These are phyloP conservation scores for Branchinecta sandiegonensis DNA, from an alignment of 2,888 invertebrate species.

Conservation along the genomic window DNA sequence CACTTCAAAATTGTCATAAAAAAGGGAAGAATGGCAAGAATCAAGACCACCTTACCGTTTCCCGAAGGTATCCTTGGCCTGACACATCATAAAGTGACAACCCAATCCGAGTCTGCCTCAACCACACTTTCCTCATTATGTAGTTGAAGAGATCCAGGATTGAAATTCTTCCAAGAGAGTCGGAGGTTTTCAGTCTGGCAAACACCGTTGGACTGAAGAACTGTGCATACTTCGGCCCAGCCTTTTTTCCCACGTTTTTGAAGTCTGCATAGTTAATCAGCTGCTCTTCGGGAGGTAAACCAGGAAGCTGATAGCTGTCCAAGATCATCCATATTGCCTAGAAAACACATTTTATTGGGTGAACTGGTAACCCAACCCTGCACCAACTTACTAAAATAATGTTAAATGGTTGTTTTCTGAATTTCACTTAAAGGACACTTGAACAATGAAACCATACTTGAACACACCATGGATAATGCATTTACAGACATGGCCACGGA, in stretches of 20 bases:
- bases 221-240: conserved; percentile 55
- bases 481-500: too few relatives aligned
- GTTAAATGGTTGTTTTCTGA: too few relatives aligned
- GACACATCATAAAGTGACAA: conserved; percentile 81
- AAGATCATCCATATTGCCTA: conserved; percentile 64
- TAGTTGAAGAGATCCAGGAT: conserved; percentile 86
- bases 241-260: conserved; percentile 56
- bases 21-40: too few relatives aligned
- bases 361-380: too few relatives aligned
- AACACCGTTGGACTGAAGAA: conserved; percentile 73
- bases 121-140: conserved; percentile 86
- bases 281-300: conserved; percentile 57
- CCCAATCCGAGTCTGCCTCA: conserved; percentile 85
- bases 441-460: too few relatives aligned
- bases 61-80: conserved; percentile 76
- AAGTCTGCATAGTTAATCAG: conserved; percentile 74
- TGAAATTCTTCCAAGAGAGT: conserved; percentile 69
- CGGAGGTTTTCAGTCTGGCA: conserved; percentile 69
- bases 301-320: conserved; percentile 63
- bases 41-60: conserved; percentile 44
- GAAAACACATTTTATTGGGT: conserved; percentile 21
- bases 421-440: too few relatives aligned
- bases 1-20: too few relatives aligned
- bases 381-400: too few relatives aligned
- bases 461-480: too few relatives aligned